phyloP scores from a whole-genome alignment of 2,113 vertebrate species.

The Orthonyx spaldingii region DNA sequence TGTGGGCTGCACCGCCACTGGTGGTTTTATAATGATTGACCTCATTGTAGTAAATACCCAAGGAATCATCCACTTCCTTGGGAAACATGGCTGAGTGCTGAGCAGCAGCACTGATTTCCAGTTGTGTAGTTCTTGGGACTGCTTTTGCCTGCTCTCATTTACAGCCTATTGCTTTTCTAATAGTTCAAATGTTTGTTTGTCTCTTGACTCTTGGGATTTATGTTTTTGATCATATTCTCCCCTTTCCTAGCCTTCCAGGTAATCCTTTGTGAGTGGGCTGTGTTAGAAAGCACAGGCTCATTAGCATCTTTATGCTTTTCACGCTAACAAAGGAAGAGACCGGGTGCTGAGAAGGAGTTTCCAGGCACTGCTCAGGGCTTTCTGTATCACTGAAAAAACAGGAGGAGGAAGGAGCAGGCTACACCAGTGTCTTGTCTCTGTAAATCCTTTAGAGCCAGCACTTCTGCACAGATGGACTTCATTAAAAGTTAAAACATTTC shows the following conservation, averaged over 20 bases:
- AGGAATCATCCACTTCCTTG: background rate
- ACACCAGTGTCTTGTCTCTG: background rate
- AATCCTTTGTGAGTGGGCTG: slow-evolving; percentile 3
- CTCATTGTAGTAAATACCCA: background rate
- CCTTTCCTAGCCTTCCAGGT: slow-evolving; percentile 37
- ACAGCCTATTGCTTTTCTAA: background rate
- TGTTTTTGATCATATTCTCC: slow-evolving; percentile 32
- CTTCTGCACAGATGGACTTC: slow-evolving; percentile 57
- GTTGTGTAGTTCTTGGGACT: background rate
- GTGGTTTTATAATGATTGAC: slow-evolving; percentile 9
- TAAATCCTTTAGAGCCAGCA: background rate
- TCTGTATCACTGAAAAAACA: slow-evolving; percentile 20
- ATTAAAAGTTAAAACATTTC: slow-evolving; percentile 65
- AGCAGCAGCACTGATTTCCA: background rate
- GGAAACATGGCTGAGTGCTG: background rate
- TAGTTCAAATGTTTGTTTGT: slow-evolving; percentile 52
- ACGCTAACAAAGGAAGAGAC: slow-evolving; percentile 3
- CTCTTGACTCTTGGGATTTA: slow-evolving; percentile 26
- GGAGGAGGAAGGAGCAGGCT: slow-evolving; percentile 23
- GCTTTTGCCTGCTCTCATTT: background rate
- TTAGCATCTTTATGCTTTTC: slow-evolving; percentile 44
- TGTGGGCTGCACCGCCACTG: background rate
- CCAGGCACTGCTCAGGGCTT: slow-evolving; percentile 34
- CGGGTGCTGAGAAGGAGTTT: background rate
- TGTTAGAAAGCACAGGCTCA: slow-evolving; percentile 9